A percentile compares a stretch with the other conserved stretches of the same genome.
These are phyloP conservation scores for Drosophila meridionalis DNA, from an alignment of 2,888 invertebrate genomes.

Conservation along the genomic window DNA sequence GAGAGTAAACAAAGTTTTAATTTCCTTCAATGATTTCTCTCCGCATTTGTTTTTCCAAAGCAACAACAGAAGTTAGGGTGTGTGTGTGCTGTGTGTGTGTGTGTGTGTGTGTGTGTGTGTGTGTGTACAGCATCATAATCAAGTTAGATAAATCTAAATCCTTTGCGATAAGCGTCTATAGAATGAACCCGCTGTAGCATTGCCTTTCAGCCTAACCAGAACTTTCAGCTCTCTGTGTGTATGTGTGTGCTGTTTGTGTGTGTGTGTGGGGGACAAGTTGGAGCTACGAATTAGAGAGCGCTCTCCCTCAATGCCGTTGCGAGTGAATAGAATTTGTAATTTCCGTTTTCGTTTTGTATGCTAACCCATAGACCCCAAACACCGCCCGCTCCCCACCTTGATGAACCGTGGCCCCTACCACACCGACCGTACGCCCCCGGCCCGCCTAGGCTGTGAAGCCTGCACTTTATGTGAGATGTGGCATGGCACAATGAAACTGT, in stretches of 20 bases:
- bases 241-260: slow-evolving; percentile 10
- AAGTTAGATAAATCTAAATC: slow-evolving; percentile 79
- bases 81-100: slow-evolving; percentile 11
- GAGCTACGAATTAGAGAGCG: slow-evolving; percentile 64
- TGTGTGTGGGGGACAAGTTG: slow-evolving; percentile 21
- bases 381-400: slow-evolving; percentile 10
- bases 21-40: slow-evolving; percentile 76
- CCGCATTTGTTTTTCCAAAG: slow-evolving; percentile 51
- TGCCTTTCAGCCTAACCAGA: slow-evolving; percentile 42
- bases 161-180: slow-evolving; percentile 76
- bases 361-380: slow-evolving; percentile 48
- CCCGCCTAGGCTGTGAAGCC: slow-evolving; percentile 14
- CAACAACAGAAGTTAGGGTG: slow-evolving; percentile 4
- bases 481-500: slow-evolving; percentile 40
- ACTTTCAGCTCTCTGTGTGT: slow-evolving; percentile 21
- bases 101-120: slow-evolving; percentile 16
- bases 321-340: slow-evolving; percentile 80
- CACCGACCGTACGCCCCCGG: neutral
- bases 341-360: slow-evolving; percentile 78
- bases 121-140: slow-evolving; percentile 68
- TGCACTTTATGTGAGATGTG: slow-evolving; percentile 45
- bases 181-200: slow-evolving; percentile 52
- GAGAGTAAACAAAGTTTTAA: slow-evolving; percentile 75
- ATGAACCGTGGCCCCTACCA: neutral
- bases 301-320: slow-evolving; percentile 57